phyloP scores from a whole-genome alignment of 1,140 invertebrate genomes.

The Drosophila lini region DNA sequence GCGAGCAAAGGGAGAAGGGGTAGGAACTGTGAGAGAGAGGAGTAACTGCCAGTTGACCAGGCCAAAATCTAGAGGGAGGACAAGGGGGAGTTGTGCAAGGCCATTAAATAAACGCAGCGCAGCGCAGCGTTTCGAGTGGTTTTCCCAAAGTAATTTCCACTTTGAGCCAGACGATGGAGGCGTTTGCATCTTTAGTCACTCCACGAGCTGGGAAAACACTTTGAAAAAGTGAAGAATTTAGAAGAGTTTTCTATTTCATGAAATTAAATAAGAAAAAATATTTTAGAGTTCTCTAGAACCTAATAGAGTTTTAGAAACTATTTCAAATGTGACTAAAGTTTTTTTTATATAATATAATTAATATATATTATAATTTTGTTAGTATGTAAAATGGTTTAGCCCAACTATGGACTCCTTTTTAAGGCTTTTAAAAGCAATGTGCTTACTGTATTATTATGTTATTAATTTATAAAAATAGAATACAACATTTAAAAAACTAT shows the following conservation, averaged over 20 bases:
- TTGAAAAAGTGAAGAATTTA: background rate
- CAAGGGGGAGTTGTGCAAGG: constrained; percentile 19
- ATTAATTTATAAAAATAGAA: background rate
- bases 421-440: no score
- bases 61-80: constrained; percentile 17
- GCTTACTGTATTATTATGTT: background rate
- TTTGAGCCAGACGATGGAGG: constrained; percentile 61
- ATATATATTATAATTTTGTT: no score
- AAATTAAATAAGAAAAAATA: background rate
- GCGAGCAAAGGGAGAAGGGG: background rate
- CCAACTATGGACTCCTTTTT: no score
- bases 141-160: constrained; percentile 74
- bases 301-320: background rate
- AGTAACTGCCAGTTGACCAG: constrained; percentile 39
- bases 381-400: no score
- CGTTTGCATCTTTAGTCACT: constrained; percentile 64
- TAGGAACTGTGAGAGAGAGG: no score
- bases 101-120: constrained; percentile 75
- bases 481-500: background rate
- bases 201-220: constrained; percentile 22
- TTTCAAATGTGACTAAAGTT: no score
- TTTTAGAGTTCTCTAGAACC: background rate
- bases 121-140: constrained; percentile 66
- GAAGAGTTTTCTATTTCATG: background rate
- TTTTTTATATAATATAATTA: no score